phyloP scores from a whole-genome alignment of 1,140 invertebrate genomes.

The Scaptomyza pallida region DNA sequence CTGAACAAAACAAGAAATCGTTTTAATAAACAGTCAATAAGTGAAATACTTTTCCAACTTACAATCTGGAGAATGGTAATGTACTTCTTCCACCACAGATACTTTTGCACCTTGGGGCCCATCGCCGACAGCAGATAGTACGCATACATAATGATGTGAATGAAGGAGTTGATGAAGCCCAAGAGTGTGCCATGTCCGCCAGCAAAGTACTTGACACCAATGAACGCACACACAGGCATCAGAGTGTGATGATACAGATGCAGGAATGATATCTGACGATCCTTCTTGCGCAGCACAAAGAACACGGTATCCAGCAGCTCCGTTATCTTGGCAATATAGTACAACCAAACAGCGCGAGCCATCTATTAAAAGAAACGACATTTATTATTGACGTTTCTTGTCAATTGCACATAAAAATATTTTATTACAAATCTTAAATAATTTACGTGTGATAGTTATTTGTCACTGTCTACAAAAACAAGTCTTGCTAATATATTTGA shows the following conservation, averaged over 20 bases:
- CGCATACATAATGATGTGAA: constrained; percentile 92
- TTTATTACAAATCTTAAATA: too few relatives aligned
- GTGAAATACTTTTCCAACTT: constrained; percentile 62
- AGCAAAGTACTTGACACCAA: constrained; percentile 91
- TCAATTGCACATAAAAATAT: too few relatives aligned
- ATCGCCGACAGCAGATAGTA: constrained; percentile 93
- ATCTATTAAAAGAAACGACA: constrained; percentile 84
- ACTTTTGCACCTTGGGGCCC: constrained; percentile 92
- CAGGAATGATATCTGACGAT: constrained; percentile 90
- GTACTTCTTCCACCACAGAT: constrained; percentile 97
- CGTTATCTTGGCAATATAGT: constrained; percentile 87
- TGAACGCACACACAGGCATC: constrained; percentile 92
- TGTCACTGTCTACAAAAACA: background rate
- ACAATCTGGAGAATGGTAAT: constrained; percentile 93
- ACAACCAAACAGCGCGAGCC: constrained; percentile 87
- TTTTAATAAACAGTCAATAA: background rate
- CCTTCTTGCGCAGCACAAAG: constrained; percentile 92
- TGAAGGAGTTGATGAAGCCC: constrained; percentile 92
- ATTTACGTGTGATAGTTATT: too few relatives aligned
- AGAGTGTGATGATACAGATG: constrained; percentile 90
- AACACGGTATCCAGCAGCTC: constrained; percentile 91
- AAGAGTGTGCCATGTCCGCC: constrained; percentile 92
- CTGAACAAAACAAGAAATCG: constrained; percentile 81
- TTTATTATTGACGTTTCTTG: background rate
- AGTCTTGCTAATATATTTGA: background rate